phyloP scores from a whole-genome alignment of 1,140 invertebrate species.

The Olivierus martensii region DNA sequence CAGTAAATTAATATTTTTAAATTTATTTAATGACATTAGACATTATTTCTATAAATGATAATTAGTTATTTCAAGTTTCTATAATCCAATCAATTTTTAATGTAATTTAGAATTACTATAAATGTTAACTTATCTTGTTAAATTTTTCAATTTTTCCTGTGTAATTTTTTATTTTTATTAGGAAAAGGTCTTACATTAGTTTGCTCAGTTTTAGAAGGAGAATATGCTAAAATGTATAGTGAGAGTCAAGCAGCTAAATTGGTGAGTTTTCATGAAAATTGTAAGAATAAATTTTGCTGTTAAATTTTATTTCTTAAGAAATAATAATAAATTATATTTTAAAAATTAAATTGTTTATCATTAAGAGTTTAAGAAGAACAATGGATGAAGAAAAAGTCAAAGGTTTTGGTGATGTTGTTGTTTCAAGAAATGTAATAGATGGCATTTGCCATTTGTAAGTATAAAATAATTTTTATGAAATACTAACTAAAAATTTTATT shows the following conservation, averaged over 20 bases:
- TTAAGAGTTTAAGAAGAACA: slow-evolving; percentile 53
- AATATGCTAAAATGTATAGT: slow-evolving; percentile 33
- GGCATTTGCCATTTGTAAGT: slow-evolving; percentile 65
- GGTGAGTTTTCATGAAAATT: slow-evolving; percentile 1
- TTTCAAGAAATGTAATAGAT: slow-evolving; percentile 64
- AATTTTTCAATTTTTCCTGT: background rate
- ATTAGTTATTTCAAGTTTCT: too few species aligned
- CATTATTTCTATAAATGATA: too few species aligned
- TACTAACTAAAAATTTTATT: background rate
- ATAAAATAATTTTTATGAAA: background rate
- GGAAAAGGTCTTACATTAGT: slow-evolving; percentile 79
- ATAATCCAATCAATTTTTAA: too few species aligned
- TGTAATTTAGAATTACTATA: too few species aligned
- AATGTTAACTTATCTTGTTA: background rate
- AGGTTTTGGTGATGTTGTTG: slow-evolving; percentile 90
- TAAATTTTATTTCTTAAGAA: background rate
- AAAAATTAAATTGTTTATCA: background rate
- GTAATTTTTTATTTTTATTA: background rate
- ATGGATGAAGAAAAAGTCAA: slow-evolving; percentile 93
- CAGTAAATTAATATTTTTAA: too few species aligned
- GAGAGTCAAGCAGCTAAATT: slow-evolving; percentile 67
- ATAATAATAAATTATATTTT: background rate
- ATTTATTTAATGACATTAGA: too few species aligned
- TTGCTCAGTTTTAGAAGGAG: slow-evolving; percentile 72
- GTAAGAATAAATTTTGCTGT: background rate